phyloP scores from a whole-genome alignment of 2,888 invertebrate species.

The Latheticus oryzae region DNA sequence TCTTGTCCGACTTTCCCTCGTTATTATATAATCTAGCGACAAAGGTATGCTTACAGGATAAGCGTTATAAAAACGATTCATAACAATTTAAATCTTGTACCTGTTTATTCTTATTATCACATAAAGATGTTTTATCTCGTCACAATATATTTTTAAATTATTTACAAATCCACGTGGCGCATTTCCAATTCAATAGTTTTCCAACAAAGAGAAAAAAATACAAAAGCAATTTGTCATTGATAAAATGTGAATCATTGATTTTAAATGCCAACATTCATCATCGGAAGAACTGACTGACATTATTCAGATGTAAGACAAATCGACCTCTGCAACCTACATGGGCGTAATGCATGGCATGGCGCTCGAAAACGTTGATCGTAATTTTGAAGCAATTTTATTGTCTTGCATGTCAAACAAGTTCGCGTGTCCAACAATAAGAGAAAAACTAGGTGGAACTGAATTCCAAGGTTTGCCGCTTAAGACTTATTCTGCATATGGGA shows the following conservation, averaged over 20 bases:
- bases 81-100: too few relatives aligned
- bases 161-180: too few relatives aligned
- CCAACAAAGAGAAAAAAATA: constrained; percentile 8
- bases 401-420: constrained; percentile 39
- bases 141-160: too few relatives aligned
- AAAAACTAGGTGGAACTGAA: constrained; percentile 33
- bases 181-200: constrained; percentile 13
- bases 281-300: neutral
- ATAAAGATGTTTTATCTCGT: too few relatives aligned
- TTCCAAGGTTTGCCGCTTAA: constrained; percentile 25
- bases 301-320: neutral
- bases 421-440: constrained; percentile 30
- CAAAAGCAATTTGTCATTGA: constrained; percentile 25
- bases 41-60: too few relatives aligned
- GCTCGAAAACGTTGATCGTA: constrained; percentile 31
- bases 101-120: too few relatives aligned
- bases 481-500: constrained; percentile 25
- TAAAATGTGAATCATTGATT: constrained; percentile 22
- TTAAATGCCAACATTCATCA: neutral
- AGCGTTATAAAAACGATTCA: too few relatives aligned
- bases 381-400: constrained; percentile 40
- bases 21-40: too few relatives aligned
- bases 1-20: too few relatives aligned
- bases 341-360: constrained; percentile 37
- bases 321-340: constrained; percentile 36